Conservation (phyloP, 2,888 invertebrate genomes). For the Petrophora chlorosata region DNA sequence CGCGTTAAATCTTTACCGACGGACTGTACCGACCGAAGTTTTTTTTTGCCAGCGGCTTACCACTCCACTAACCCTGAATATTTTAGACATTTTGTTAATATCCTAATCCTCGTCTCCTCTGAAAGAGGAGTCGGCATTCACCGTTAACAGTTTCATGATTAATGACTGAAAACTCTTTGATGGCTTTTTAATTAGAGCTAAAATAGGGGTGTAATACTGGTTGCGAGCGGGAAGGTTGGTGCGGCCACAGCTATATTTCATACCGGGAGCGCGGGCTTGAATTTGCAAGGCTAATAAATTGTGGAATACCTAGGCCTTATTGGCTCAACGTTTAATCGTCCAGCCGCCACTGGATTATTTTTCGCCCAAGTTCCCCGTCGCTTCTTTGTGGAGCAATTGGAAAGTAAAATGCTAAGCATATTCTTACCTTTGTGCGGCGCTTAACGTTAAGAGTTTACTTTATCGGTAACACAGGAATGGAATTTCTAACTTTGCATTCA, state of each 20-base stretch:
- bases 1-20: constrained; percentile 65
- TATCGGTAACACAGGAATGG: constrained; percentile 77
- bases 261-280: constrained; percentile 68
- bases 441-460: constrained; percentile 70
- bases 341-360: constrained; percentile 69
- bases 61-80: constrained; percentile 77
- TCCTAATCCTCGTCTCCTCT: constrained; percentile 74
- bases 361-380: constrained; percentile 56
- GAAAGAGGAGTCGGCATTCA: constrained; percentile 76
- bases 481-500: constrained; percentile 83
- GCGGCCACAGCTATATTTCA: constrained; percentile 79
- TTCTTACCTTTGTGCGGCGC: constrained; percentile 69
- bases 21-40: too few species aligned
- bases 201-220: constrained; percentile 80
- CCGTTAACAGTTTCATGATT: constrained; percentile 84
- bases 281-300: constrained; percentile 84
- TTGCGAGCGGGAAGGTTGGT: constrained; percentile 66
- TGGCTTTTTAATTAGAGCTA: constrained; percentile 84
- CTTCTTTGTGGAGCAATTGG: constrained; percentile 60
- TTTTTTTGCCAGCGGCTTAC: constrained; percentile 66
- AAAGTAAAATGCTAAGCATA: constrained; percentile 70
- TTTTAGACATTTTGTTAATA: constrained; percentile 80
- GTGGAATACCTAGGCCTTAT: constrained; percentile 81
- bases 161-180: constrained; percentile 84
- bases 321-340: constrained; percentile 76